These are phyloP conservation scores for Lutjanus argentimaculatus DNA, from an alignment of 2,797 vertebrate genomes.

Conservation along the genomic window DNA sequence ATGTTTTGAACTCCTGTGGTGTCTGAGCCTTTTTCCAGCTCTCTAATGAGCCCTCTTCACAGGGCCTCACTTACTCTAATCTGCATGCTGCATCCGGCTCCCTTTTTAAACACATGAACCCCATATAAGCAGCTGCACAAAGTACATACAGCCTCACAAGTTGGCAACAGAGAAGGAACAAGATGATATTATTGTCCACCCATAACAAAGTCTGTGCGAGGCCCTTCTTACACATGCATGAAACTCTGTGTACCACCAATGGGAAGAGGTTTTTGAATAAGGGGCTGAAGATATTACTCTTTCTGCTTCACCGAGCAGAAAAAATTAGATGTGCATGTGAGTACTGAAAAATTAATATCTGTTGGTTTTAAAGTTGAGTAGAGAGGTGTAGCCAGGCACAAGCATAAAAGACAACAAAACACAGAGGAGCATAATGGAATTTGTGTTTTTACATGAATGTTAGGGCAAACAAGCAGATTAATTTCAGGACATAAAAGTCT, in stretches of 20 bases:
- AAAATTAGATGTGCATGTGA: conserved; percentile 31
- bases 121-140: not conserved
- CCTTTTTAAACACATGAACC: conserved; percentile 16
- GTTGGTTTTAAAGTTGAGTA: conserved; percentile 40
- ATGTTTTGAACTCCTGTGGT: conserved; percentile 60
- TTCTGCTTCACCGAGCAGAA: conserved; percentile 47
- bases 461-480: not conserved
- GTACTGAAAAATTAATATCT: conserved; percentile 41
- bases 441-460: conserved; percentile 9
- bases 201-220: not conserved
- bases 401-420: not conserved
- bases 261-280: conserved; percentile 22
- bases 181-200: not conserved
- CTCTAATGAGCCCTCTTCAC: conserved; percentile 68
- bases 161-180: not conserved
- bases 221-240: conserved; percentile 15
- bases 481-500: not conserved
- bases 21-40: conserved; percentile 43
- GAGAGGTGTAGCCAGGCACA: conserved; percentile 24
- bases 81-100: conserved; percentile 1
- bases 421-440: conserved; percentile 10
- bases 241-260: not conserved
- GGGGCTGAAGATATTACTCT: conserved; percentile 9
- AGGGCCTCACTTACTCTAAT: conserved; percentile 32
- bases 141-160: not conserved